phyloP scores from a whole-genome alignment of 2,888 invertebrate species.

The Strigamia crassipes region DNA sequence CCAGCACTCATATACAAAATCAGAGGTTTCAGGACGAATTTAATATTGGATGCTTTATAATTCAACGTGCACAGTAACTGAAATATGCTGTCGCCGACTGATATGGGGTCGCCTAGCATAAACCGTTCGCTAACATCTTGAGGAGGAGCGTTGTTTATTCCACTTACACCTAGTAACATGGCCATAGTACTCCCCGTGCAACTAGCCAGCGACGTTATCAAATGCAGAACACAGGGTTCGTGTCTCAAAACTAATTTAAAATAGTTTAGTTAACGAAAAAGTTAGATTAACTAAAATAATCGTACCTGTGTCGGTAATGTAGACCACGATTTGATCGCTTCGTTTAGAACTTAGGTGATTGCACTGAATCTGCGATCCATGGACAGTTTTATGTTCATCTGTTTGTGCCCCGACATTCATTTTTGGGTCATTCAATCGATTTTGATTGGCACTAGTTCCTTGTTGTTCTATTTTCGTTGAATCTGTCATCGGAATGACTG shows the following conservation, averaged over 20 bases:
- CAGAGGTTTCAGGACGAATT: conserved; percentile 76
- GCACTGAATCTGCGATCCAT: conserved; percentile 29
- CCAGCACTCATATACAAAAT: conserved; percentile 67
- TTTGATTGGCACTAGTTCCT: conserved; percentile 56
- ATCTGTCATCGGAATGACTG: conserved; percentile 46
- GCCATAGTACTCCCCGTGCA: conserved; percentile 74
- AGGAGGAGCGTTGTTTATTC: conserved; percentile 55
- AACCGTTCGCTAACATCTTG: conserved; percentile 55
- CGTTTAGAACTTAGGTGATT: not conserved
- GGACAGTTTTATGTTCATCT: conserved; percentile 79
- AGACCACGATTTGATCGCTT: conserved; percentile 61
- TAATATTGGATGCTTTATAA: conserved; percentile 74
- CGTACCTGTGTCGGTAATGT: conserved; percentile 74
- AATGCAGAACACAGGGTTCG: conserved; percentile 78
- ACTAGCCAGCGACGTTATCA: conserved; percentile 78
- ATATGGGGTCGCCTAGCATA: conserved; percentile 65
- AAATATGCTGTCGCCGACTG: conserved; percentile 85
- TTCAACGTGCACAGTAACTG: conserved; percentile 77
- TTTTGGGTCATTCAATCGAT: conserved; percentile 54
- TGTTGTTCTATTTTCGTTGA: conserved; percentile 50
- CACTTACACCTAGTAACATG: conserved; percentile 65
- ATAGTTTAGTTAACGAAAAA: not conserved
- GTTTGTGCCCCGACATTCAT: conserved; percentile 68
- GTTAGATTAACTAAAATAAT: not conserved
- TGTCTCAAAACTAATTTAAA: conserved; percentile 69